phyloP scores from a whole-genome alignment of 2,797 vertebrate species.

The Streptopelia turtur region DNA sequence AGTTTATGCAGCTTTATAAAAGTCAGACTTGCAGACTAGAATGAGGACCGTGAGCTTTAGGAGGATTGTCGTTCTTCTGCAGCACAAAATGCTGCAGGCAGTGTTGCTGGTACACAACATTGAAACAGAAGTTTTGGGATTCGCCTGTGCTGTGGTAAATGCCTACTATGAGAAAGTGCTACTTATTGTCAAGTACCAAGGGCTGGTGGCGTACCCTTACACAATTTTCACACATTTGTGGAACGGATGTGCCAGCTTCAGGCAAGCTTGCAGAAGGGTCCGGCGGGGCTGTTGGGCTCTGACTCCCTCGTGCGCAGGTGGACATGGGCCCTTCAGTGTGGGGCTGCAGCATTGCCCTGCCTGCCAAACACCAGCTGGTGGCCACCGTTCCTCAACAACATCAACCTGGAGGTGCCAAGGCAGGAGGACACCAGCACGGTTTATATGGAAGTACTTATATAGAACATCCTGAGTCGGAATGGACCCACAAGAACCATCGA shows the following conservation, averaged over 20 bases:
- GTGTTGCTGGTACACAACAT: rapidly evolving
- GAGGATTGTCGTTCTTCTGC: neutral
- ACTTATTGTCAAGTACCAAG: rapidly evolving
- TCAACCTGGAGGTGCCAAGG: too few species aligned
- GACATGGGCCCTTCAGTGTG: rapidly evolving
- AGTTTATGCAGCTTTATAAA: neutral
- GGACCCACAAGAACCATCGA: too few species aligned
- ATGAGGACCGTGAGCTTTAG: neutral
- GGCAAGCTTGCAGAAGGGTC: rapidly evolving
- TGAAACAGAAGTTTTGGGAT: neutral
- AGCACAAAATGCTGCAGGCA: neutral
- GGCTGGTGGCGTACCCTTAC: rapidly evolving
- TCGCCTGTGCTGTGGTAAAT: rapidly evolving
- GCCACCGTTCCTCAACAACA: neutral
- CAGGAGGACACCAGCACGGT: too few species aligned
- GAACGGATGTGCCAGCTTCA: rapidly evolving
- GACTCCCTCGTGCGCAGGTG: rapidly evolving
- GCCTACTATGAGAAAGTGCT: rapidly evolving
- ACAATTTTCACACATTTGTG: rapidly evolving
- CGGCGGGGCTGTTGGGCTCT: rapidly evolving
- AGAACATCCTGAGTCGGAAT: too few species aligned
- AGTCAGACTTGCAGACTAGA: rapidly evolving
- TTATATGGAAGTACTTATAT: too few species aligned
- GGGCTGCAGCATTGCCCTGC: rapidly evolving
- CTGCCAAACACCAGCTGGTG: rapidly evolving